Base-by-base conservation (phyloP, 1,140 invertebrate genomes). In the Habropoda laboriosa region DNA sequence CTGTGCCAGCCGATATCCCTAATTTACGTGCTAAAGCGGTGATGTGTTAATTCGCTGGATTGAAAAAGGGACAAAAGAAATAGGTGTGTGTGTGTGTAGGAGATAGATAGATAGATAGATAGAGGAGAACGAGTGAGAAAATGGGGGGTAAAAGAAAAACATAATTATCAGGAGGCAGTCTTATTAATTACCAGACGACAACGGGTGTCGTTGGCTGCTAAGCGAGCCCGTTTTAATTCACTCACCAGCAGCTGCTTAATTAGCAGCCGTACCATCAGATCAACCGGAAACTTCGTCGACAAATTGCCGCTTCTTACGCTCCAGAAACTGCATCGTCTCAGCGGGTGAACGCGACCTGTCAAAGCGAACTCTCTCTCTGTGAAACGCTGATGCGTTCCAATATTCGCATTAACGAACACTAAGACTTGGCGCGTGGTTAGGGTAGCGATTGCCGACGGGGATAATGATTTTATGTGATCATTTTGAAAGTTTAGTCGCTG, bases 161-260 rank as follows among this genome's bases (percentile, higher is more conserved):
- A 53, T 42, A 55, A 76, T 66, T 35, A 76, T 27, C 27, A 21
- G 61, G 30, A 45, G 38, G 8, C 13, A n/a, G 51, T 38, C 38
- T 42, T 76, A 67, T 76, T 76, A 76, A 76, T 76, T 76, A 76
- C n/a, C 51, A 67, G 63, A 21, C 51, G 49, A 76, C 57, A 76
- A 67, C 51, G 49, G 73, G 63, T 67, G 73, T 66, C 61, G 61
- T 51, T 70, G 51, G 67, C 53, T 71, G 67, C n/a, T 67, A 66
- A 35, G 38, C n/a, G 73, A 45, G 13, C 49, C 63, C 38, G 73
- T 49, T 76, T 76, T 76, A 76, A 76, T 76, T 76, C 73, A 55
- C 73, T 76, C 73, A 57, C 16, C 73, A 27, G 51, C 73, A 76
- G 73, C 61, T 76, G 73, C 27, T 76, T 76, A 76, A 76, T 76